These are phyloP conservation scores for Criorhina ranunculi DNA, from an alignment of 2,888 invertebrate species.

Conservation along the genomic window DNA sequence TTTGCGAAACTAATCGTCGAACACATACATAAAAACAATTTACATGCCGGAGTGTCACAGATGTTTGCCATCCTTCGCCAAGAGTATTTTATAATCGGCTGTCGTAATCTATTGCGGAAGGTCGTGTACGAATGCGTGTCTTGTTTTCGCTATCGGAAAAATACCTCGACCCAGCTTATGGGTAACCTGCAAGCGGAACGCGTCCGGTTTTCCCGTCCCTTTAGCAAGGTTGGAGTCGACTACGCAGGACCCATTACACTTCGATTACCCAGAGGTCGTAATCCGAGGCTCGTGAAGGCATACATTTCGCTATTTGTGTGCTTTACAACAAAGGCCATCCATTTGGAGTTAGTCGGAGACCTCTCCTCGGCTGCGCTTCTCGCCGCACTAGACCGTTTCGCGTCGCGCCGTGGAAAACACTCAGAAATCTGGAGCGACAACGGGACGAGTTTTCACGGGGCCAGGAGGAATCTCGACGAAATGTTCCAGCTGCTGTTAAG, in stretches of 20 bases:
- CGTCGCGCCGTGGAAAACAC: constrained; percentile 5
- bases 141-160: background rate
- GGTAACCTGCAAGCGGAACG: background rate
- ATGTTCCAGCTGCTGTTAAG: background rate
- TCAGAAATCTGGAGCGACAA: constrained; percentile 29
- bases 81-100: constrained; percentile 3
- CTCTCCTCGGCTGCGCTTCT: constrained; percentile 12
- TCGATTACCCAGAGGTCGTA: too few relatives aligned
- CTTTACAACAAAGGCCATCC: constrained; percentile 20
- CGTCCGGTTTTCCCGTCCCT: background rate
- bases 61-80: background rate
- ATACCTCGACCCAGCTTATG: background rate
- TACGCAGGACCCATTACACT: too few relatives aligned
- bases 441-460: constrained; percentile 23
- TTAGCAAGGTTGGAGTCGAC: background rate
- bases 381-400: constrained; percentile 1
- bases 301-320: constrained; percentile 21
- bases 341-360: constrained; percentile 10
- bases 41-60: constrained; percentile 5
- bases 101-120: background rate
- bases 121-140: background rate
- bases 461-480: constrained; percentile 1
- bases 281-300: background rate
- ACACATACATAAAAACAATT: background rate
- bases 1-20: constrained; percentile 15